These are phyloP conservation scores for Lethenteron camtschaticum DNA, from an alignment of 2,113 vertebrate species.

Conservation along the genomic window DNA sequence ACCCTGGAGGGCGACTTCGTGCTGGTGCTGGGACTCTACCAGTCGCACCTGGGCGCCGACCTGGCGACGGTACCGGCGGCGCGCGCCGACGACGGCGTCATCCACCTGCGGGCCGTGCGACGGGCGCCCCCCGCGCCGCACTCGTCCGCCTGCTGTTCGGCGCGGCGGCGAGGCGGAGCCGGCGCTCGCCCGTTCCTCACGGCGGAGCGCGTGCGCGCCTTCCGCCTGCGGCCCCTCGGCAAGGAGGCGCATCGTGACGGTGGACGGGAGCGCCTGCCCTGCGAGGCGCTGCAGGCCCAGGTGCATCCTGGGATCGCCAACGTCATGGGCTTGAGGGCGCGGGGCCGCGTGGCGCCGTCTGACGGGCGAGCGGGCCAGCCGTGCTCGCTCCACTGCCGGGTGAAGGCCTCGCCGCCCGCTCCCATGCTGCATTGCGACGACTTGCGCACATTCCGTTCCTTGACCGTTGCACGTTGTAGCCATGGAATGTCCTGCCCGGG, in stretches of 20 bases:
- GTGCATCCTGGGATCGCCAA: constrained; percentile 20
- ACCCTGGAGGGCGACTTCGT: constrained; percentile 58
- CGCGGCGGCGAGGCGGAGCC: constrained; percentile 51
- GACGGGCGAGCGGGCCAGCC: constrained; percentile 31
- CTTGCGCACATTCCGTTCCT: too few relatives aligned
- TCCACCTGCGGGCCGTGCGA: constrained; percentile 52
- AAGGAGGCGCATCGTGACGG: constrained; percentile 42
- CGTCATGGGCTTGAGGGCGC: constrained; percentile 51
- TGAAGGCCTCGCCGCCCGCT: too few relatives aligned
- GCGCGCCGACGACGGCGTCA: constrained; percentile 43
- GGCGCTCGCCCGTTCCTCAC: constrained; percentile 36
- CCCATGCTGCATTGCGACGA: too few relatives aligned
- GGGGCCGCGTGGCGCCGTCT: constrained; percentile 47
- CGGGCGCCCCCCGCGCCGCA: constrained; percentile 48
- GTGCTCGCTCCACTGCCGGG: too few relatives aligned
- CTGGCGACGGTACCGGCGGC: constrained; percentile 43
- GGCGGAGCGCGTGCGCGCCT: constrained; percentile 38
- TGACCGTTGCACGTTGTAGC: too few relatives aligned
- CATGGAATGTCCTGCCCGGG: too few relatives aligned
- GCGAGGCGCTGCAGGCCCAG: constrained; percentile 60
- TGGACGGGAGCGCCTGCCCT: constrained; percentile 66
- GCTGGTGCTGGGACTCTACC: constrained; percentile 47
- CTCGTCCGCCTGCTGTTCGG: constrained; percentile 54
- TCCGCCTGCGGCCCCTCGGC: constrained; percentile 56
- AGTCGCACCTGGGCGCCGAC: constrained; percentile 51